Conservation (phyloP, 2,797 vertebrate genomes). For the Hypotaenidia philippensis region DNA sequence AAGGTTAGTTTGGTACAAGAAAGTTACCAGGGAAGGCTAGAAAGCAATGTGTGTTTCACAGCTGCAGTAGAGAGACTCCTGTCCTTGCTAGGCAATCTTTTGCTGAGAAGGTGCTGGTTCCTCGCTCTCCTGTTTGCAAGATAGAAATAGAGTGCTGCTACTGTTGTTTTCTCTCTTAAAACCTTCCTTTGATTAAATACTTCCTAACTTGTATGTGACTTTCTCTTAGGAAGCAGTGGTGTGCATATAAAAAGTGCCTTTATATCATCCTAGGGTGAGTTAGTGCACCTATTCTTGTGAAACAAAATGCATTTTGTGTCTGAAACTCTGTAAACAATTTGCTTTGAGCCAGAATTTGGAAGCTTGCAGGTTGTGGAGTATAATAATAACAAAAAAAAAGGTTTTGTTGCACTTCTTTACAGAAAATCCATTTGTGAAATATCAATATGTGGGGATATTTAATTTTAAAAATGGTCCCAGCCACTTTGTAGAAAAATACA, state of each 20-base stretch:
- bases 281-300: conserved; percentile 51
- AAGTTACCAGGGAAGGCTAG: not conserved
- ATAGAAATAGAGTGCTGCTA: not conserved
- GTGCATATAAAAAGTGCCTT: conserved; percentile 16
- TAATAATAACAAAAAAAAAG: not conserved
- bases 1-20: not conserved
- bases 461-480: conserved; percentile 48
- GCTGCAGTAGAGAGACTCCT: not conserved
- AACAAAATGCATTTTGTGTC: conserved; percentile 58
- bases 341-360: conserved; percentile 17
- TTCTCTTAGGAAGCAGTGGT: conserved; percentile 47
- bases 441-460: conserved; percentile 44
- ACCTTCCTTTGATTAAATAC: conserved; percentile 66
- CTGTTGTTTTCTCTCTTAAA: conserved; percentile 39
- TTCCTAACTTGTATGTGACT: conserved; percentile 10
- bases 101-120: not conserved
- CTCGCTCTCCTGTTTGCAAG: not conserved
- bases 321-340: conserved; percentile 62
- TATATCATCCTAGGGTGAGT: conserved; percentile 53
- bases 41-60: not conserved
- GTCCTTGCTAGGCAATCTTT: not conserved
- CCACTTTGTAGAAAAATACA: conserved; percentile 57
- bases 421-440: conserved; percentile 41
- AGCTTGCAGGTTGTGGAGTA: not conserved
- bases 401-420: not conserved